Evolutionary conservation across 23 tunicate species (phyloP).

Genomic region (Trididemnum nubilum): DNA sequence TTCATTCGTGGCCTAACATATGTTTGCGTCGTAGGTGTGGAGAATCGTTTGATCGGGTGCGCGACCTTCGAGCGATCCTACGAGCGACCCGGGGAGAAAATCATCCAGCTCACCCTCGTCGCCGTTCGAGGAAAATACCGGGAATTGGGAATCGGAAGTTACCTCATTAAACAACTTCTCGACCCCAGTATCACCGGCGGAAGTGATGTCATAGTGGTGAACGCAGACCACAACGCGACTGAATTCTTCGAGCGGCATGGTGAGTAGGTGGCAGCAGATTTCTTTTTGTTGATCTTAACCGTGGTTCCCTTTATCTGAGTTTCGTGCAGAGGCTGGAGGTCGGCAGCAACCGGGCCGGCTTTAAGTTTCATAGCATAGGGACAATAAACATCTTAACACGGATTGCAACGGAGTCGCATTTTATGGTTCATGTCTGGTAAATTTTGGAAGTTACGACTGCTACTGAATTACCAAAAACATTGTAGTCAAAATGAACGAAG

Average conservation of each 20-base stretch:
- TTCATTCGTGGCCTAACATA: too few relatives aligned
- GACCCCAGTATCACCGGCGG: conserved; percentile 72
- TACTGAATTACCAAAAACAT: too few relatives aligned
- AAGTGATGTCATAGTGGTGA: conserved; percentile 76
- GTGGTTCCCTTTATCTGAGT: too few relatives aligned
- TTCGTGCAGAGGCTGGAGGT: too few relatives aligned
- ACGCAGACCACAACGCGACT: conserved; percentile 72
- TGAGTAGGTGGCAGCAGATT: conserved; percentile 2
- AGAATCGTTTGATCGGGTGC: conserved; percentile 73
- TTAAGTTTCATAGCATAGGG: too few relatives aligned
- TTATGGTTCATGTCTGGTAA: too few relatives aligned
- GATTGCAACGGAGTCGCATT: too few relatives aligned
- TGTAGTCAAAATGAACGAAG: too few relatives aligned
- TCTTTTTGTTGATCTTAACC: too few relatives aligned
- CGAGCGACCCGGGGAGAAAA: conserved; percentile 59
- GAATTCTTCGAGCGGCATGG: conserved; percentile 84
- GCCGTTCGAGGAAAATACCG: conserved; percentile 73
- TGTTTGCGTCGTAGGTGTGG: conserved; percentile 72
- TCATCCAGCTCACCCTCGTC: conserved; percentile 61
- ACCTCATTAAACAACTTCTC: conserved; percentile 48
- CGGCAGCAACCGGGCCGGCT: too few relatives aligned
- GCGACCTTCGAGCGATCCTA: conserved; percentile 77
- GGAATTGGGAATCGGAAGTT: conserved; percentile 53
- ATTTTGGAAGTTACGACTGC: too few relatives aligned
- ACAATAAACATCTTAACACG: too few relatives aligned